phyloP scores from a whole-genome alignment of 2,797 vertebrate species.

The Okamejei kenojei region DNA sequence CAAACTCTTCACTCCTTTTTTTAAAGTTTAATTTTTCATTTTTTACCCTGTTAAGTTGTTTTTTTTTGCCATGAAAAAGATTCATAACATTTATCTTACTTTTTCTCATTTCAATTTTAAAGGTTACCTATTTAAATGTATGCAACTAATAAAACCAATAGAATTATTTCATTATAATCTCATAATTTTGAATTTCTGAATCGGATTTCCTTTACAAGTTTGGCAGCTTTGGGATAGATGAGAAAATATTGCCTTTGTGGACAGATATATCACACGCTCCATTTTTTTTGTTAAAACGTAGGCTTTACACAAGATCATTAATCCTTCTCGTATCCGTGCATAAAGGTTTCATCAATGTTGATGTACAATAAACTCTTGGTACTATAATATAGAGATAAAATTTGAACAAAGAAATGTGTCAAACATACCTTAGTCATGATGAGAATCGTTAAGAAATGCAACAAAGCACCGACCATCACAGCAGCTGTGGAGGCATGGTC shows the following conservation, averaged over 20 bases:
- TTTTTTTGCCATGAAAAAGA: neutral
- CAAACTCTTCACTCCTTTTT: neutral
- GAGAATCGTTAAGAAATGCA: slow-evolving; percentile 80
- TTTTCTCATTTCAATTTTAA: neutral
- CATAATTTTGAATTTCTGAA: neutral
- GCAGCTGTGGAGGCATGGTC: slow-evolving; percentile 62
- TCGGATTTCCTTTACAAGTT: neutral
- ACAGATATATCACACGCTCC: too few species aligned
- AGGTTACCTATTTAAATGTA: neutral
- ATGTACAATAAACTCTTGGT: neutral
- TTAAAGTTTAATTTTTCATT: neutral
- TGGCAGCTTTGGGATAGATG: neutral
- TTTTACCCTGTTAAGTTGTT: neutral
- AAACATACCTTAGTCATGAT: slow-evolving; percentile 77
- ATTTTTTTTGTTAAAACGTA: neutral
- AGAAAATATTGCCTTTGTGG: neutral
- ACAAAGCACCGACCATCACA: slow-evolving; percentile 70
- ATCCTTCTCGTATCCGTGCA: neutral
- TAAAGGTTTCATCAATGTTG: neutral
- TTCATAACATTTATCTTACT: neutral
- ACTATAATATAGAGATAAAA: neutral
- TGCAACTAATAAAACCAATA: neutral
- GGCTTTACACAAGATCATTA: neutral
- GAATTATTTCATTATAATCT: neutral
- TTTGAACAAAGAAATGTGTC: neutral